Evolutionary conservation across 2,888 invertebrate genomes (phyloP).

Genomic region (Macrophya annulata): DNA sequence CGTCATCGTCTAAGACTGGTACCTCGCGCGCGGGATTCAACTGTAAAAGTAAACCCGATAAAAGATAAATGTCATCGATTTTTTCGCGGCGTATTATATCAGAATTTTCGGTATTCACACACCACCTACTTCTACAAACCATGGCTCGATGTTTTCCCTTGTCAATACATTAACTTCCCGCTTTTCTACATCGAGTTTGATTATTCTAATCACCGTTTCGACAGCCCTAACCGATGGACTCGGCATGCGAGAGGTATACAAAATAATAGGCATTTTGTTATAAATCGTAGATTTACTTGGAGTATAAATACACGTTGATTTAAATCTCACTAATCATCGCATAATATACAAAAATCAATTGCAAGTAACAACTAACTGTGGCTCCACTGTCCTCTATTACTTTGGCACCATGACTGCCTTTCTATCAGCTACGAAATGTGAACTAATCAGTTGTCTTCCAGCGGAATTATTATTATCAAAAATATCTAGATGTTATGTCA

Average conservation of each 20-base stretch:
- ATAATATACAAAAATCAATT: not conserved
- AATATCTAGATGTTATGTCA: not conserved
- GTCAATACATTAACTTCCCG: not conserved
- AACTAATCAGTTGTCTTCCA: not conserved
- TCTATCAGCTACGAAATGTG: not conserved
- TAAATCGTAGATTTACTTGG: not conserved
- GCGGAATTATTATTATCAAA: constrained; percentile 1
- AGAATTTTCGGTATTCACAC: not conserved
- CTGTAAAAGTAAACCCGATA: not conserved
- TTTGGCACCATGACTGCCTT: not conserved
- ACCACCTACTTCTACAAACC: constrained; percentile 21
- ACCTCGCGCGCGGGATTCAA: not conserved
- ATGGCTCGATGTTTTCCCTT: not conserved
- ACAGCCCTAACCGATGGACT: constrained; percentile 32
- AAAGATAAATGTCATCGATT: not conserved
- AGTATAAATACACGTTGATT: not conserved
- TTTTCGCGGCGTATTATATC: not conserved
- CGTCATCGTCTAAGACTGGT: constrained; percentile 35
- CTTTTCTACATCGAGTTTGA: not conserved
- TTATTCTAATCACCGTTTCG: constrained; percentile 8
- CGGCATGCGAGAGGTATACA: not conserved
- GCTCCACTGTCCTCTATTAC: not conserved
- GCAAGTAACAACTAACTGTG: not conserved
- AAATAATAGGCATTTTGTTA: not conserved
- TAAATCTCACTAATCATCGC: not conserved